Evolutionary conservation across 2,113 vertebrate genomes (phyloP), one percentile per base, ranked within the genome.

Genomic region (Pseudorhombus dupliciocellatus): DNA sequence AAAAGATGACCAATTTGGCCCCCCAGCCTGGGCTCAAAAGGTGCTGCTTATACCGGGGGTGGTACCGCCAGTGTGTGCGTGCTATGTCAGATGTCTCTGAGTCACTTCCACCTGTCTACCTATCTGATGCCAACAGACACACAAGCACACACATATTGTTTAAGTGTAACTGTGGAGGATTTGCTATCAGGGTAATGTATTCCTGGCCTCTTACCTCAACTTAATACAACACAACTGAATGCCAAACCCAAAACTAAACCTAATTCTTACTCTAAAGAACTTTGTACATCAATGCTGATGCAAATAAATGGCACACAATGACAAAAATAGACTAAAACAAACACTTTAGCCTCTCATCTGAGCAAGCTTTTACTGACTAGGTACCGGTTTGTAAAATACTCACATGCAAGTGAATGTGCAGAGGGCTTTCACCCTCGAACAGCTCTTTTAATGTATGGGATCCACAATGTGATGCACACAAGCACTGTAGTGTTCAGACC

Each of bases 81-180:
- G 63, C 42, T n/a, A 55, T 56, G 64, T 58, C 84, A 88, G 84
- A 84, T 84, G 83, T n/a, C n/a, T n/a, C 66, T 78, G 74, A 37
- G 84, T 82, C 7, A 8, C 46, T n/a, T 9, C 34, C 65, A 81
- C 77, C 68, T 80, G 77, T 65, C 58, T 66, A 56, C 70, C 18
- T 21, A 57, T 50, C 24, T 66, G 34, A 68, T 30, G 59, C 81
- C 68, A 81, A 37, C 42, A 44, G 14, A 44, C 42, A 44, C 42
- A 44, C 42, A 44, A 1, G 8, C 42, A 21, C 46, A 50, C 46
- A 50, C 46, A 50, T 20, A 52, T n/a, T 50, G 20, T 21, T 21
- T n/a, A 46, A 46, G 4, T 21, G n/a, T 21, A n/a, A 6, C 18
- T 46, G 16, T 46, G 42, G 1, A 46, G 42, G 42, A 15, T 16